Conservation (phyloP, 2,113 vertebrate genomes). For the Oncorhynchus clarkii region DNA sequence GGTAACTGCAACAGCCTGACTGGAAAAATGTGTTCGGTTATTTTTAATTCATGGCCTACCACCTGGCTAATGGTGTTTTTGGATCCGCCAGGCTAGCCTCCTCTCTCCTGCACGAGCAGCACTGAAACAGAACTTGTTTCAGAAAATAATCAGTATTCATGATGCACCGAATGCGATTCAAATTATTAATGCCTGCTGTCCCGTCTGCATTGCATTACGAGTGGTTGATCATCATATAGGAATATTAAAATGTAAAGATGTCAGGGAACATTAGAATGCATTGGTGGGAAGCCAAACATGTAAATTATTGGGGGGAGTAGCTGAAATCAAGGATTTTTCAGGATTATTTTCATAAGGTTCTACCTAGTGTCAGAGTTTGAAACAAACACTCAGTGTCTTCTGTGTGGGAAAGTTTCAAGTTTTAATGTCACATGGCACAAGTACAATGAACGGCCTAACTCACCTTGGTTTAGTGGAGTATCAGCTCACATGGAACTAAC, state of each 20-base stretch:
- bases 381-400: no score
- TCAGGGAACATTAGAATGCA: constrained; percentile 60
- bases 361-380: no score
- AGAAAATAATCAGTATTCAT: constrained; percentile 58
- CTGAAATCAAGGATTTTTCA: background rate
- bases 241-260: constrained; percentile 66
- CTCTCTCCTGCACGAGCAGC: constrained; percentile 50
- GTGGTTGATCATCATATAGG: constrained; percentile 62
- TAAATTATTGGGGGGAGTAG: constrained; percentile 3
- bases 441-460: background rate
- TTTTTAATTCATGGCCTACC: constrained; percentile 94
- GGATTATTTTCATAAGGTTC: no score
- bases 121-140: constrained; percentile 69
- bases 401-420: background rate
- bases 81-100: constrained; percentile 72
- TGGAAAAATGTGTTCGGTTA: constrained; percentile 92
- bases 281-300: constrained; percentile 42
- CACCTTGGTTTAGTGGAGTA: background rate
- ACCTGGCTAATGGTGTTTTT: constrained; percentile 96
- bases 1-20: constrained; percentile 71
- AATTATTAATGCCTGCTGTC: constrained; percentile 66
- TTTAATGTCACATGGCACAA: no score
- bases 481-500: background rate
- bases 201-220: constrained; percentile 55
- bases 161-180: constrained; percentile 53